phyloP scores from a whole-genome alignment of 1,140 invertebrate species.

The Solenopsis fugax region DNA sequence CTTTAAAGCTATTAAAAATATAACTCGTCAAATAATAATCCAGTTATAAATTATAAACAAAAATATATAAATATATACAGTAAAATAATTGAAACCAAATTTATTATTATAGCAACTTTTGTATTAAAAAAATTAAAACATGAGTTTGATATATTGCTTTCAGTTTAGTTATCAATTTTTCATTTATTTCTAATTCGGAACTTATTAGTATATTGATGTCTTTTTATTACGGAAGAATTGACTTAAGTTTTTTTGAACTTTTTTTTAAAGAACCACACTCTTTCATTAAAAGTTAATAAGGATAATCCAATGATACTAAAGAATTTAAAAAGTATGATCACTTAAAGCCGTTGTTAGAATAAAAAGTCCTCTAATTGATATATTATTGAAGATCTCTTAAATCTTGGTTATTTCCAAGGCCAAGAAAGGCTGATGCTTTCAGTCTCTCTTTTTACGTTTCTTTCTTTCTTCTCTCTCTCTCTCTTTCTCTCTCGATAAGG shows the following conservation, averaged over 20 bases:
- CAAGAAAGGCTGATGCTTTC: not conserved
- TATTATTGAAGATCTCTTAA: constrained; percentile 22
- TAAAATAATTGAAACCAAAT: not conserved
- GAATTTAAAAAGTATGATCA: not conserved
- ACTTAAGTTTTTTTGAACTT: not conserved
- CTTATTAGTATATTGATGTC: not conserved
- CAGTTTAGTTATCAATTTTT: not conserved
- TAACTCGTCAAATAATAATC: not conserved
- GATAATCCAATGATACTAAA: not conserved
- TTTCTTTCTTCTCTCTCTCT: not conserved
- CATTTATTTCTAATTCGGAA: not conserved
- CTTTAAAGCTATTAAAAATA: not conserved
- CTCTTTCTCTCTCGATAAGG: not conserved
- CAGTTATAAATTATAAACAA: not conserved
- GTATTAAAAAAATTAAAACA: not conserved
- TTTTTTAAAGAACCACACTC: not conserved
- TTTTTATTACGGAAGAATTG: not conserved
- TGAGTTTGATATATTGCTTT: not conserved
- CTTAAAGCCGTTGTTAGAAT: not conserved
- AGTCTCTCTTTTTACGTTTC: not conserved
- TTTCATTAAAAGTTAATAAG: not conserved
- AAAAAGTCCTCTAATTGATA: constrained; percentile 20
- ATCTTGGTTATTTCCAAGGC: constrained; percentile 16
- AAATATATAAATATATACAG: not conserved
- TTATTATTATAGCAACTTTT: not conserved